Evolutionary conservation across 1,140 invertebrate genomes (phyloP), one percentile per base, ranked within the genome.

Genomic region (Heliconius congener): DNA sequence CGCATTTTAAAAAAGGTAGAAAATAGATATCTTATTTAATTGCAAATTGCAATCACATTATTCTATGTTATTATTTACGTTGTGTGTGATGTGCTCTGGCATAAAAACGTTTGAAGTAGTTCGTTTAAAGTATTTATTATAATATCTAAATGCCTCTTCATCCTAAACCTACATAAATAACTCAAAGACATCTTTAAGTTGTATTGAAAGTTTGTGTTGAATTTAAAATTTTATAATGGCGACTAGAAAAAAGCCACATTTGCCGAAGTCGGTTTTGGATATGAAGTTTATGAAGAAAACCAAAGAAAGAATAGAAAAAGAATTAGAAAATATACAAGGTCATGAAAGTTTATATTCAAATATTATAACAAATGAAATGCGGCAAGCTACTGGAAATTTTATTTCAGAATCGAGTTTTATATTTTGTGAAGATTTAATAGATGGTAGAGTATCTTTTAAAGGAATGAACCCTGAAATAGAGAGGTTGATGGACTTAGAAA

Each of bases 271-370:
- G 16, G 95, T 97, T 74, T 88, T 97, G 81, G 96, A 97, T 79
- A 97, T 97, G 97, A 97, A 97, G 96, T 99, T 99, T 93, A 99
- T 99, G 98, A 97, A 98, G 92, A 96, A 96, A 87, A 98, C 97
- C 52, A 98, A 98, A 94, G 96, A 98, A 71, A 96, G 97, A 88
- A 96, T 97, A 18, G 96, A 97, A 83, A 96, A 97, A 87, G 96
- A 98, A 92, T 87, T 96, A 70, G 96, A 97, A 93, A 97, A 97
- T 89, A 96, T 96, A 83, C 96, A 96, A 95, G 96, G 95, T 82
- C 96, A 96, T 91, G 95, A 92, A 39, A 90, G 95, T 88, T 93
- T 96, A 91, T 96, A 97, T 91, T 95, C 96, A 57, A 95, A 95
- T 88, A 96, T 96, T 87, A 95, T 96, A 81, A 96, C 95, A 82